These are phyloP conservation scores for Hydriomena furcata DNA, from an alignment of 2,888 invertebrate species.

Conservation along the genomic window DNA sequence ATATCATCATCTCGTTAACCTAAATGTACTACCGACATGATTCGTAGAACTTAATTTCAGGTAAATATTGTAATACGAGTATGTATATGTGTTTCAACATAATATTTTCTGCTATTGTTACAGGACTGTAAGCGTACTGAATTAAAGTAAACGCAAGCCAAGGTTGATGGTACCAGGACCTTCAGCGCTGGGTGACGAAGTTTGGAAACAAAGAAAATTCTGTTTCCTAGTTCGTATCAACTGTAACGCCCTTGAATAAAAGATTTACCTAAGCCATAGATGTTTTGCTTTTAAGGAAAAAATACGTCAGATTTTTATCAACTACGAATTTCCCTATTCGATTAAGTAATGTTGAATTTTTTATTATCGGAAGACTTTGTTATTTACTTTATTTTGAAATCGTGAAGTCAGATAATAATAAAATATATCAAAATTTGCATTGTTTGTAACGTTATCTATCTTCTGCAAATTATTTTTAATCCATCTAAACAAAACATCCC, in stretches of 20 bases:
- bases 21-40: background rate
- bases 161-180: constrained; percentile 56
- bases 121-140: constrained; percentile 26
- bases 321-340: constrained; percentile 3
- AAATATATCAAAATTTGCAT: no score
- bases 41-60: constrained; percentile 1
- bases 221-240: constrained; percentile 75
- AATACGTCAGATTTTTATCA: constrained; percentile 10
- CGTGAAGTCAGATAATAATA: no score
- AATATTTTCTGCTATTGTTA: background rate
- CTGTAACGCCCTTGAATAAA: constrained; percentile 68
- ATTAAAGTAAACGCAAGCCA: constrained; percentile 46
- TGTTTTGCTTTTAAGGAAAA: constrained; percentile 21
- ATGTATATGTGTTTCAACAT: background rate
- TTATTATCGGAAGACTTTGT: no score
- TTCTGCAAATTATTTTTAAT: no score
- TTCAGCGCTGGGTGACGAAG: constrained; percentile 68
- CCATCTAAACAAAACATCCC: background rate
- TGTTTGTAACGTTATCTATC: no score
- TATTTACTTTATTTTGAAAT: no score
- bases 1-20: background rate
- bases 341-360: background rate
- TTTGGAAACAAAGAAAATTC: constrained; percentile 67
- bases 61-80: background rate
- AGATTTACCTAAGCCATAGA: constrained; percentile 37